A percentile compares a stretch with the other conserved stretches of the same genome.
Evolutionary conservation across 1,140 invertebrate genomes (phyloP).

Genomic region (Trinorchestia longiramus): DNA sequence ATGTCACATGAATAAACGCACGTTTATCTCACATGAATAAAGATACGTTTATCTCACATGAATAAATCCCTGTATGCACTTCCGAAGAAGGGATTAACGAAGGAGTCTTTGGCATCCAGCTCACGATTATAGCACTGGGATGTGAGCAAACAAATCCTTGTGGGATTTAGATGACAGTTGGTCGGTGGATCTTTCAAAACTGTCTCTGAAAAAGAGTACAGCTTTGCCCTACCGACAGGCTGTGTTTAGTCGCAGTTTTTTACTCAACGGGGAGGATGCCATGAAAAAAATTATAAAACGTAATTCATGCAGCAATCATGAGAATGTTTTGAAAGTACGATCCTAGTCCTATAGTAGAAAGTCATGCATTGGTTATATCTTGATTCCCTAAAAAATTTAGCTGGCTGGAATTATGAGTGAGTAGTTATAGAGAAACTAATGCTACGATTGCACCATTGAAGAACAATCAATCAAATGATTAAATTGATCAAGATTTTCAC

Average conservation of each 20-base stretch:
- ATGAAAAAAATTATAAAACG: background rate
- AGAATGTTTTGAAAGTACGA: no score
- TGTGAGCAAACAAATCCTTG: conserved; percentile 35
- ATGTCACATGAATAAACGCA: background rate
- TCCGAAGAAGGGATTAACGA: background rate
- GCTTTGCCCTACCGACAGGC: background rate
- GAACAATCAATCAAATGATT: no score
- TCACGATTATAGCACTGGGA: background rate
- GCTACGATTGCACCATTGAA: no score
- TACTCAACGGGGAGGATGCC: background rate
- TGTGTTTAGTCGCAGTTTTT: background rate
- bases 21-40: background rate
- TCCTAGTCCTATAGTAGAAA: no score
- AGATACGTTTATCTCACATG: background rate
- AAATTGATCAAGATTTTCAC: no score
- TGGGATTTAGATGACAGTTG: conserved; percentile 18
- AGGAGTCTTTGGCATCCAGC: background rate
- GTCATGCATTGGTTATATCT: no score
- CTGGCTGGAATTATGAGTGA: no score
- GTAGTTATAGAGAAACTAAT: no score
- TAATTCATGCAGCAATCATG: background rate
- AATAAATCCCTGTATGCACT: background rate
- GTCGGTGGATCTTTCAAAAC: background rate
- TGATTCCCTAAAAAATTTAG: no score
- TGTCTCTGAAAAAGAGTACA: background rate